phyloP scores from a whole-genome alignment of 53 echinoderm and acorn worm genomes.

The Henricia sp. region DNA sequence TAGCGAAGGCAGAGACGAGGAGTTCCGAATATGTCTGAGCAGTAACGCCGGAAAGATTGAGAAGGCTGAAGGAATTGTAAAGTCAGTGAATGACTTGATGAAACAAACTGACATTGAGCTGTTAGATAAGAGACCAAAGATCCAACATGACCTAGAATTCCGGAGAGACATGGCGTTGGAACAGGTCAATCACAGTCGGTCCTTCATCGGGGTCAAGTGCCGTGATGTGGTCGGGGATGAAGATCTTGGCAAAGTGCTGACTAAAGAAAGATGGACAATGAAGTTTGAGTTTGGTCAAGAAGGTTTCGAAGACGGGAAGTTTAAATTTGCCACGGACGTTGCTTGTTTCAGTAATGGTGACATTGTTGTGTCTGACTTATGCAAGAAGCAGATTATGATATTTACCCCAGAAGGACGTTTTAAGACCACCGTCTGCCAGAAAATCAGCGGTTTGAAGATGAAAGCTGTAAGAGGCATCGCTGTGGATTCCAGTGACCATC shows the following conservation, averaged over 20 bases:
- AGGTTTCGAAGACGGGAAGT: neutral
- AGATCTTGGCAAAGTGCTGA: slow-evolving; percentile 5
- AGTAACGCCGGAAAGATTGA: neutral
- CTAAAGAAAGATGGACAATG: slow-evolving; percentile 10
- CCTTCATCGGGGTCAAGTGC: slow-evolving; percentile 1
- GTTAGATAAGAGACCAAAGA: slow-evolving; percentile 8
- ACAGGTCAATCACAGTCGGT: neutral
- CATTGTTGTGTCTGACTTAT: neutral
- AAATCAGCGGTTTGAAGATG: neutral
- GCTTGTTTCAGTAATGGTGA: slow-evolving; percentile 16
- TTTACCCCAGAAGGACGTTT: neutral
- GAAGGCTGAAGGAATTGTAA: neutral
- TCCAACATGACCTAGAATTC: slow-evolving; percentile 1
- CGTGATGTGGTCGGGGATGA: neutral
- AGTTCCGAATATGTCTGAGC: neutral
- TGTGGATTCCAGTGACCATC: neutral
- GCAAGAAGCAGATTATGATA: neutral
- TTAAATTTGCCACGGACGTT: neutral
- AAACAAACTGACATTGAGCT: slow-evolving; percentile 16
- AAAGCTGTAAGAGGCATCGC: neutral
- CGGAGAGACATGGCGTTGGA: neutral
- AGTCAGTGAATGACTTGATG: slow-evolving; percentile 4
- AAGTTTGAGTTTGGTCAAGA: neutral
- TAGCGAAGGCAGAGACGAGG: neutral
- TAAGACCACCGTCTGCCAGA: neutral